Evolutionary conservation across 2,888 invertebrate species (phyloP), one percentile per base, ranked within the genome.

Genomic region (Phyto melanocephala): DNA sequence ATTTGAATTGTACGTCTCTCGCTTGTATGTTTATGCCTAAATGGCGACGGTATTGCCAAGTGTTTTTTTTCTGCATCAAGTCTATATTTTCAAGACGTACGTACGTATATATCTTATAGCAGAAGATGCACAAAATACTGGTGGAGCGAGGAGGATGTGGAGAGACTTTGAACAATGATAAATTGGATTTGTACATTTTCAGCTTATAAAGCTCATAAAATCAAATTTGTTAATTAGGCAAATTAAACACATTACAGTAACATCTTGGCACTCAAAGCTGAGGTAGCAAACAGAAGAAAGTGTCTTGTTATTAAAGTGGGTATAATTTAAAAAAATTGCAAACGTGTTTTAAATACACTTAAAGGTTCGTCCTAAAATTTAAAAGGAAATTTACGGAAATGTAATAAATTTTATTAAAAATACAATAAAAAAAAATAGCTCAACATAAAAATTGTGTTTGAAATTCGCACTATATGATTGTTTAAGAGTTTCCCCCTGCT

Each of bases 161-260:
- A 20, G 52, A 42, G 20, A 2, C 37, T 28, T 70, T 24, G 52
- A 70, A 37, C 35, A 15, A 65, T 65, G 75, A 65, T 70, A 74
- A 78, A 78, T 63, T 81, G 63, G 33, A 72, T 68, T 68, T 77
- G 33, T 74, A 40, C 37, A 62, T 62, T 60, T 81, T 17, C 11
- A 56, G 56, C 20, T 37, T 54, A 62, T 77, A 47, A 54, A 58
- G 65, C 47, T 62, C 45, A 68, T 28, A 67, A 78, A 78, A 75
- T 75, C 65, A 82, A 78, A 79, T 82, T 75, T 70, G 65, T 60
- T 82, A 79, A 82, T 82, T 71, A 76, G 82, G 67, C 60, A 72
- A 76, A 76, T 82, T 76, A 42, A 45, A 56, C 17, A 56, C 35
- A 71, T 74, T 74, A 42, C 24, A 52, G 20, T 40, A 63, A 35